Evolutionary conservation across 2,888 invertebrate genomes (phyloP).

Genomic region (Pyrochroa serraticornis): DNA sequence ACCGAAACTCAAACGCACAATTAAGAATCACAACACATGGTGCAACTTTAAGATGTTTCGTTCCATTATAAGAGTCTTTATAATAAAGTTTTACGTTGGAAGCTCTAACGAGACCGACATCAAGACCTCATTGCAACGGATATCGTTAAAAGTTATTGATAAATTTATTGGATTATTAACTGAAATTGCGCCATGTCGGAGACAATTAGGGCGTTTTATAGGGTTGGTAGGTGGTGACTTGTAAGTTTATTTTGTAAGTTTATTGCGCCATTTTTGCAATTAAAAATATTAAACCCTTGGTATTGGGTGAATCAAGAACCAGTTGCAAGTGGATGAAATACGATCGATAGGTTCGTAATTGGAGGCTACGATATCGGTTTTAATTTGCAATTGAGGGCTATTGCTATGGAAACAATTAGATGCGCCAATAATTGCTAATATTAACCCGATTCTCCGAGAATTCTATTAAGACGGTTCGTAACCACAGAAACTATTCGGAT

Average conservation of each 20-base stretch:
- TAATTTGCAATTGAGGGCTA: no score
- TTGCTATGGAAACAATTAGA: no score
- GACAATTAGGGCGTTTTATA: slow-evolving; percentile 23
- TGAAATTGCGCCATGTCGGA: slow-evolving; percentile 21
- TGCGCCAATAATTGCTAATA: no score
- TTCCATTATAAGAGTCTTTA: slow-evolving; percentile 18
- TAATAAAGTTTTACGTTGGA: slow-evolving; percentile 24
- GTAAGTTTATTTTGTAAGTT: slow-evolving; percentile 18
- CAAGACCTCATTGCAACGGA: slow-evolving; percentile 20
- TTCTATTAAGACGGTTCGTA: no score
- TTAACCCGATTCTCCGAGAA: no score
- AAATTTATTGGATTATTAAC: slow-evolving; percentile 28
- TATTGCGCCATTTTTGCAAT: slow-evolving; percentile 3
- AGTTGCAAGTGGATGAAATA: no score
- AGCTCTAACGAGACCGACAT: slow-evolving; percentile 15
- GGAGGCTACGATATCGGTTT: no score
- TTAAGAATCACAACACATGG: slow-evolving; percentile 32
- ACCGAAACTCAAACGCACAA: slow-evolving; percentile 29
- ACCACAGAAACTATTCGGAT: no score
- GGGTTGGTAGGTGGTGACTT: slow-evolving; percentile 10
- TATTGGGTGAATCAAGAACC: no score
- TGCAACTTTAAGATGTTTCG: slow-evolving; percentile 23
- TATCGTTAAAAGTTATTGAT: slow-evolving; percentile 30
- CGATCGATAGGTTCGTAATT: no score
- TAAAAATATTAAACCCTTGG: no score